Evolutionary conservation across 2,797 vertebrate genomes (phyloP), one percentile per base, ranked within the genome.

Genomic region (Carcharodon carcharias): DNA sequence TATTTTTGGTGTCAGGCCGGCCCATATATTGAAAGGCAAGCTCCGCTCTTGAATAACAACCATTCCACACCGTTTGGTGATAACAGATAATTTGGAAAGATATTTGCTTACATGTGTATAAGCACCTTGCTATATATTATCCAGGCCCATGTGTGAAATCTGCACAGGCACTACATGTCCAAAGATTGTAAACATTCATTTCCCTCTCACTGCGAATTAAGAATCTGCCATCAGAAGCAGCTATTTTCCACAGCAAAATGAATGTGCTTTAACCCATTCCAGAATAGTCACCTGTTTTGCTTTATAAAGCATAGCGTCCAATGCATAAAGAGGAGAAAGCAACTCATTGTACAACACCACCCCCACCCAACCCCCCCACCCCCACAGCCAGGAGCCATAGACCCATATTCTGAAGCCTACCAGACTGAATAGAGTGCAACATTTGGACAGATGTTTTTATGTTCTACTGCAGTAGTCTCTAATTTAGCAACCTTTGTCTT

Each of bases 51-150:
- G 97, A 98, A 98, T 98, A 98, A 98, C 98, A 97, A 98, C 98
- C 98, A 97, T 98, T 97, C 96, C 97, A 97, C 97, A 97, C 97
- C 98, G 97, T 98, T 98, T 98, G 98, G 98, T 97, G 98, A 98
- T 98, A 98, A 98, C 98, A 98, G 98, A 98, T 98, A 98, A 99
- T 98, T 98, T 98, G 97, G 98, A 98, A 97, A 98, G 98, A 98
- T 98, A 98, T 98, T 98, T 98, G 98, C 98, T 98, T 98, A 98
- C 98, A 98, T 97, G 98, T 98, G 98, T 98, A 98, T 98, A 97
- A 98, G 98, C 98, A 98, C 98, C 98, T 98, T 98, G 97, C 97
- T 95, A 97, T 96, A 65, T 23, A 95, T 97, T 97, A 97, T 96
- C 97, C 97, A 96, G 97, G 97, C 97, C 26, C 97, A 96, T 61